Base-by-base conservation (phyloP, 2,888 invertebrate genomes). In the Phalera bucephala region DNA sequence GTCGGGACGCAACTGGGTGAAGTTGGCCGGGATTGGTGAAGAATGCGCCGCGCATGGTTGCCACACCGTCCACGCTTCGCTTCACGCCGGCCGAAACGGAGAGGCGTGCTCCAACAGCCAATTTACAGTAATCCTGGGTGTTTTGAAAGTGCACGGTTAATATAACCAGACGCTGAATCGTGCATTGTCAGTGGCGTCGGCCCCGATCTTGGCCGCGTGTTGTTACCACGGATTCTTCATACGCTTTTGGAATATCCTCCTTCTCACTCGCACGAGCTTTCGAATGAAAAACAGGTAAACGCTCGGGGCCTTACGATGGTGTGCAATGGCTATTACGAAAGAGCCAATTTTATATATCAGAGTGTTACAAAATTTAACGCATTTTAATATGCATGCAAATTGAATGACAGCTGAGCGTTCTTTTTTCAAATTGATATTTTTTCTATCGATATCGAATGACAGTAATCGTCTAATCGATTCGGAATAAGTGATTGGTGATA, bases 41-140 rank as follows among this genome's bases (percentile, higher is more conserved):
- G 87, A 84, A 81, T 88, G 88, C 86, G 86, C 84, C 66, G 87
- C 88, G 88, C 88, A 89, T 83, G 79, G 87, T 84, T 81, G 87
- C 85, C 78, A 79, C 84, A 80, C 84, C 82, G 82, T 75, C 73
- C 78, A 72, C 79, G 80, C 80, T 83, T 75, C 72, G 66, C 64
- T 70, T 64, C 67, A 60, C 65, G 46, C 72, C 85, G 73, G 60
- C 80, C 64, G 68, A 79, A 75, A 69, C 69, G 62, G 55, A 71
- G 72, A 82, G 80, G 58, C 66, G 64, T 60, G 62, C 59, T 70
- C 52, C 63, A 69, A 63, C 66, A 67, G 61, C 64, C 54, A 67
- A 71, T 73, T 65, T 65, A 64, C 64, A 65, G 64, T 69, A 68
- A 72, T 71, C 71, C 63, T 52, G 51, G 57, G 61, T 57, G 60